phyloP scores from a whole-genome alignment of 30 jellyfish, hydroid and myxozoan genomes.

The Haliclystus octoradiatus region DNA sequence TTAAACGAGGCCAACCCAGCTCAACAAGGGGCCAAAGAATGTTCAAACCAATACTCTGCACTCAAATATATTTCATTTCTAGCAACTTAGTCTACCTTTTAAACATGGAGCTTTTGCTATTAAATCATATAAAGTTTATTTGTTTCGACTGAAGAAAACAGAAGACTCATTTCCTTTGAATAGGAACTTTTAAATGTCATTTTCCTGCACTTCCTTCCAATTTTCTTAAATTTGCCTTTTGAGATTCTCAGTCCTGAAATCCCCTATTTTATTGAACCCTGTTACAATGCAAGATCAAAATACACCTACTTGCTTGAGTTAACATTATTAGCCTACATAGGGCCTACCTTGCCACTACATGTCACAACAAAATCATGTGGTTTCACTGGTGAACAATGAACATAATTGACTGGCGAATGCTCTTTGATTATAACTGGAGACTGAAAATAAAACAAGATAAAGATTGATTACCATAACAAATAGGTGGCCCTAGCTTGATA shows the following conservation, averaged over 20 bases:
- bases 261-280: no score
- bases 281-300: neutral
- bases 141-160: no score
- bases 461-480: neutral
- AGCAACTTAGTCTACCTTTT: no score
- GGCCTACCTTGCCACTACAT: slow-evolving; percentile 68
- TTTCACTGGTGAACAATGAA: slow-evolving; percentile 57
- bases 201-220: no score
- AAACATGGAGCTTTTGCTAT: no score
- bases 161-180: no score
- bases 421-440: slow-evolving; percentile 79
- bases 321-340: neutral
- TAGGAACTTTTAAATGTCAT: no score
- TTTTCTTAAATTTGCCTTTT: no score
- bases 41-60: neutral
- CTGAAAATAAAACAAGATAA: slow-evolving; percentile 18
- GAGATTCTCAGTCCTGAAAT: no score
- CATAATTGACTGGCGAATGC: slow-evolving; percentile 61
- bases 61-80: no score
- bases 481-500: neutral
- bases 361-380: slow-evolving; percentile 89
- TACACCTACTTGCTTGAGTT: neutral
- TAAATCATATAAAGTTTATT: no score
- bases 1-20: neutral
- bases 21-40: neutral